A percentile compares a stretch with the other conserved stretches of the same genome.
These are phyloP conservation scores for Thalpophila matura DNA, from an alignment of 2,888 invertebrate genomes.

Conservation along the genomic window DNA sequence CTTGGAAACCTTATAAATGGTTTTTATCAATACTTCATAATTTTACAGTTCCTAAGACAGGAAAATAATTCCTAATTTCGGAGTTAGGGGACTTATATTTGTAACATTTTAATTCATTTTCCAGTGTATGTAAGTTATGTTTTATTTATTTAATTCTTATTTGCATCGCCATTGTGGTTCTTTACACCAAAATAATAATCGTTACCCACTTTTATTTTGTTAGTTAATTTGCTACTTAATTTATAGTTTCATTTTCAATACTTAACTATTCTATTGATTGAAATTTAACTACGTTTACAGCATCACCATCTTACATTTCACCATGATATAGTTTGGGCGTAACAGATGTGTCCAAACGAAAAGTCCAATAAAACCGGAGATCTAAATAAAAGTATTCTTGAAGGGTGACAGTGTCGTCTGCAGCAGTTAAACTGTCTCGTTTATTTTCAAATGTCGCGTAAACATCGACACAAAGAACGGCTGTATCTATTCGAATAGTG, in stretches of 20 bases:
- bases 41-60: too few relatives aligned
- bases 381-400: constrained; percentile 62
- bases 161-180: not conserved
- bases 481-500: constrained; percentile 35
- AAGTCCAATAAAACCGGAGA: constrained; percentile 54
- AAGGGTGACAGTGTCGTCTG: constrained; percentile 50
- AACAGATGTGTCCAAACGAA: constrained; percentile 51
- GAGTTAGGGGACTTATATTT: too few relatives aligned
- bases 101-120: too few relatives aligned
- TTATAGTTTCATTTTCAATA: too few relatives aligned
- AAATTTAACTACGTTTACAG: not conserved
- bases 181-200: too few relatives aligned
- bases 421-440: constrained; percentile 55
- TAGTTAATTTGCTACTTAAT: too few relatives aligned
- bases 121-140: too few relatives aligned
- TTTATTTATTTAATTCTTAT: too few relatives aligned
- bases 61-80: too few relatives aligned
- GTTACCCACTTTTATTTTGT: too few relatives aligned
- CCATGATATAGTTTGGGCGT: constrained; percentile 1
- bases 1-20: not conserved
- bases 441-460: constrained; percentile 61
- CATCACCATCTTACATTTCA: constrained; percentile 3
- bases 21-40: not conserved
- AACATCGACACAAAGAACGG: constrained; percentile 57
- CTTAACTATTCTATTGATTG: not conserved